Base-by-base conservation (phyloP, 1,140 invertebrate genomes). In the Zaprionus kolodkinae region DNA sequence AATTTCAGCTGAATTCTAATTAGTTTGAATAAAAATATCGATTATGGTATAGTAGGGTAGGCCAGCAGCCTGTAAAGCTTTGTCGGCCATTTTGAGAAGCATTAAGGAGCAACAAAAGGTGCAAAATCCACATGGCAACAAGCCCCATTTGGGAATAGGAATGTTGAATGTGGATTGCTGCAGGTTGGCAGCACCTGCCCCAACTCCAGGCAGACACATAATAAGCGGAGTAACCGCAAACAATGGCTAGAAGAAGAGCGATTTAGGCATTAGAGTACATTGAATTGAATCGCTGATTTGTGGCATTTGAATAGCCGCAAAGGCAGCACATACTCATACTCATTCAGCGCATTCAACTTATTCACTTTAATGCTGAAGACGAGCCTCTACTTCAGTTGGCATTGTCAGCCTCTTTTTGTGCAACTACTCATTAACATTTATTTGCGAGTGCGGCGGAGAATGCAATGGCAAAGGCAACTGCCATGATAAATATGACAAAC, bases 351-450 rank as follows among this genome's bases (percentile, higher is more conserved):
- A 50, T 50, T 50, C 45, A 50, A 17, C 45, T 50, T 50, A 50
- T 77, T 52, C 70, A 78, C 73, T 79, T 74, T 43, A 68, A 64
- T 71, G 66, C 17, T 27, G 54, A 25, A 69, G 57, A 61, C 45
- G 63, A 38, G 48, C 30, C 52, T 30, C 52, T 30, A 5, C 27
- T 25, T 33, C 70, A 66, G 70, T 63, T 71, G 54, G 84, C 84
- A 88, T 87, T 87, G 84, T 87, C 80, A 87, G 84, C 80, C 62
- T 61, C 55, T 88, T 72, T 78, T 87, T 87, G 84, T 87, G 81
- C 82, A 87, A 87, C 84, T 87, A 88, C 85, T 87, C 84, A 87
- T 87, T 87, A 87, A 87, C 84, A 87, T 87, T 87, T 87, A 87
- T 89, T 87, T 87, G 80, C 84, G 84, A 88, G 84, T 87, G 85